These are phyloP conservation scores for Trichechus manatus DNA, from an alignment of 2,113 vertebrate genomes.

Conservation along the genomic window DNA sequence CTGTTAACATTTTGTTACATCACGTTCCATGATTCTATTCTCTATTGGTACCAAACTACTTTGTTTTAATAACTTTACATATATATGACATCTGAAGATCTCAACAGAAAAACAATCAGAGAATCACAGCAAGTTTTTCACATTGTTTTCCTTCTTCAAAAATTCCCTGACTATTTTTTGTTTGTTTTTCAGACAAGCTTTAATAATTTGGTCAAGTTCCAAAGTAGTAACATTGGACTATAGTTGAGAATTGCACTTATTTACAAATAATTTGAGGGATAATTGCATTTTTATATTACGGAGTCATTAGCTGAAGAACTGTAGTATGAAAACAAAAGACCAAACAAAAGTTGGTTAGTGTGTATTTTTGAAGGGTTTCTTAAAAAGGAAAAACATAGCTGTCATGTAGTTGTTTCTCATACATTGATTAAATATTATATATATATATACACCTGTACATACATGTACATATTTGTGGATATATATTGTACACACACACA, in stretches of 20 bases:
- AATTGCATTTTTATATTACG: slow-evolving; percentile 18
- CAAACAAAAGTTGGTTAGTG: not conserved
- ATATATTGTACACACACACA: not conserved
- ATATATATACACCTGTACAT: not conserved
- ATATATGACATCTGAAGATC: not conserved
- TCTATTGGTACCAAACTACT: not conserved
- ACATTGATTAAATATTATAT: not conserved
- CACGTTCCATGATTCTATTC: not conserved
- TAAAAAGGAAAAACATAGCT: not conserved
- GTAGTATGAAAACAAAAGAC: not conserved
- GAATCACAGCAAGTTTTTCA: not conserved
- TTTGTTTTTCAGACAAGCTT: not conserved
- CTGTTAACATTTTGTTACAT: not conserved
- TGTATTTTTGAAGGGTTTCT: not conserved
- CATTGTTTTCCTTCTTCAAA: not conserved
- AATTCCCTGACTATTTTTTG: not conserved
- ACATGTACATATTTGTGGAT: not conserved
- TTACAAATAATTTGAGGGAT: slow-evolving; percentile 1
- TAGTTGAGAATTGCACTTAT: not conserved
- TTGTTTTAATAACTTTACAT: not conserved
- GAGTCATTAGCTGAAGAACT: not conserved
- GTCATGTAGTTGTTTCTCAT: not conserved
- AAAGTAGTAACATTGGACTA: not conserved
- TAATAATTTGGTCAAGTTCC: not conserved
- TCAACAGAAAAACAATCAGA: not conserved